Evolutionary conservation across 2,888 invertebrate species (phyloP), one percentile per base, ranked within the genome.

Genomic region (Lasioglossum zephyrum): DNA sequence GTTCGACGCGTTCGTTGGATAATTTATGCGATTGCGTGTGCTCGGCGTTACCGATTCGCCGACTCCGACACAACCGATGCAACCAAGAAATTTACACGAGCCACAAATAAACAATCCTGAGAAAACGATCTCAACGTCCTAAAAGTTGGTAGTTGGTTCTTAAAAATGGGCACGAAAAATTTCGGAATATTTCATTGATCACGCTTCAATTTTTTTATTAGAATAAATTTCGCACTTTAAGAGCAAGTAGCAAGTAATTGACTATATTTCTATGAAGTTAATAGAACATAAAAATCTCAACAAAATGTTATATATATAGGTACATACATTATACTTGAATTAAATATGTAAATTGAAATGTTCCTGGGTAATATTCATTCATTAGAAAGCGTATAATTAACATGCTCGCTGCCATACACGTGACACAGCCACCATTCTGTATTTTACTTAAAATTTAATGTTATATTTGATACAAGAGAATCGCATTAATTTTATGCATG

Each of bases 21-120:
- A 70, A 78, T 81, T 77, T 60, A 66, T 41, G 66, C 63, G 36
- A 53, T 86, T 76, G 81, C 85, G 85, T 81, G 86, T 22, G 63
- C n/a, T 39, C 75, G 16, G 16, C 47, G 60, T 76, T 41, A 16
- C 74, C 57, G 41, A 69, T 73, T 47, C 39, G 39, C 6, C 16
- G 11, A 74, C 44, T 70, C 31, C 57, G 22, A 57, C n/a, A 39
- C 22, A 39, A n/a, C 69, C 39, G 22, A 39, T 18, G 41, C 11
- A n/a, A n/a, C n/a, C 39, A 41, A 41, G 69, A 70, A n/a, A 69
- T 39, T 39, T 39, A 36, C 22, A 31, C 16, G 22, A 66, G 11
- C 18, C 36, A 22, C 47, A 16, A 18, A 63, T 26, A 63, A 63
- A 63, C 31, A 31, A 31, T 63, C 8, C 60, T 0, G 5, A 13